phyloP scores from a whole-genome alignment of 2,797 vertebrate species.

The Rhadinocentrus ornatus region DNA sequence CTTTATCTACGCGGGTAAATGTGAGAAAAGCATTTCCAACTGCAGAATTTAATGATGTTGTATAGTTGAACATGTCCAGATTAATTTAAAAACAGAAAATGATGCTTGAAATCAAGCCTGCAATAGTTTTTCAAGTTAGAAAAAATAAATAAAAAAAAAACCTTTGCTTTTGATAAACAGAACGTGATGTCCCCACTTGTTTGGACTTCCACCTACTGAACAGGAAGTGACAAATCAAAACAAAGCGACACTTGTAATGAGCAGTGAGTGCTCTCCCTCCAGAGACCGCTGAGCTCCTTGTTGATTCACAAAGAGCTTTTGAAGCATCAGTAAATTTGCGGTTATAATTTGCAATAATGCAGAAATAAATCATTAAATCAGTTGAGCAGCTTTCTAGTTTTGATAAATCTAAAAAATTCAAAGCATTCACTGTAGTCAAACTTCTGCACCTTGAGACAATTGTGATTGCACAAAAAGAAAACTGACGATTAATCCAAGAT shows the following conservation, averaged over 20 bases:
- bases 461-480: neutral
- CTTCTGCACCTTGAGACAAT: neutral
- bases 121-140: neutral
- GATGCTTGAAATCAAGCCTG: neutral
- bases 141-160: neutral
- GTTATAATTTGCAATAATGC: neutral
- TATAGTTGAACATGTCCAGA: neutral
- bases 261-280: constrained; percentile 6
- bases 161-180: neutral
- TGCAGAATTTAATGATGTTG: constrained; percentile 34
- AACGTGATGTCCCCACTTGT: constrained; percentile 39
- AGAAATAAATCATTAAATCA: neutral
- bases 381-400: neutral
- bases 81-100: constrained; percentile 3
- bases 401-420: no score
- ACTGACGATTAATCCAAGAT: neutral
- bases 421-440: neutral
- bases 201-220: constrained; percentile 48
- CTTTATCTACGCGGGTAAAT: constrained; percentile 17
- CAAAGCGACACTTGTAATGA: constrained; percentile 34
- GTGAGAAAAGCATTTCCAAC: constrained; percentile 18
- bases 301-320: constrained; percentile 20
- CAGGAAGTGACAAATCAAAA: constrained; percentile 63
- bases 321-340: neutral
- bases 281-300: constrained; percentile 30